Evolutionary conservation across 2,888 invertebrate genomes (phyloP), one percentile per base, ranked within the genome.

Genomic region (Entomobrya proxima): DNA sequence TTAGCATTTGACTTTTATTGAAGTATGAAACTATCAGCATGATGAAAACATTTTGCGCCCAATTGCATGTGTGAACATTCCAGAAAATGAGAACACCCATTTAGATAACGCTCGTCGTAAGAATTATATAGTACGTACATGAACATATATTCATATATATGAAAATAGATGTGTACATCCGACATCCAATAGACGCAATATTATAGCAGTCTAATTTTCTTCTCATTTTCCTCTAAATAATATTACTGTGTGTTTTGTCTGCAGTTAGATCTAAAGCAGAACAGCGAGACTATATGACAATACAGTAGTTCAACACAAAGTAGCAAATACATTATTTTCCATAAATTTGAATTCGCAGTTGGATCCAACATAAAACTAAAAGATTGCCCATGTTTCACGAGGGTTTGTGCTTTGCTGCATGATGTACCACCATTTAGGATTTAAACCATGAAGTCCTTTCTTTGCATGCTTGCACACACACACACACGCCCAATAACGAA

Each of bases 271-370:
- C 50, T 9, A 74, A 74, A 74, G 47, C 50, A 30, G 47, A 27
- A 72, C 24, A 72, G 47, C n/a, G 35, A 37, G 2, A 18, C 0
- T 27, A 58, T 40, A 58, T 11, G 64, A 64, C 18, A 35, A 9
- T 27, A 24, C 32, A 52, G 52, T 40, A 55, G 55, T 24, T 27
- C 35, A 64, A 37, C 15, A 37, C 37, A 40, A 24, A 21, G 37
- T 9, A 44, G 18, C 69, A 15, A n/a, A 69, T 79, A 69, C 80
- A 80, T 27, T 80, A 67, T 50, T 80, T 80, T 80, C 80, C 80
- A 72, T 80, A 72, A 80, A 80, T 80, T 80, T 69, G 67, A 80
- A 80, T 80, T 52, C 50, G 35, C 80, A 69, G 80, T 79, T 37
- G 27, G 67, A 67, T 44, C 80, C 27, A 61, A 21, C 67, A 67